Evolutionary conservation across 2,888 invertebrate species (phyloP).

Genomic region (Aphidius colemani): DNA sequence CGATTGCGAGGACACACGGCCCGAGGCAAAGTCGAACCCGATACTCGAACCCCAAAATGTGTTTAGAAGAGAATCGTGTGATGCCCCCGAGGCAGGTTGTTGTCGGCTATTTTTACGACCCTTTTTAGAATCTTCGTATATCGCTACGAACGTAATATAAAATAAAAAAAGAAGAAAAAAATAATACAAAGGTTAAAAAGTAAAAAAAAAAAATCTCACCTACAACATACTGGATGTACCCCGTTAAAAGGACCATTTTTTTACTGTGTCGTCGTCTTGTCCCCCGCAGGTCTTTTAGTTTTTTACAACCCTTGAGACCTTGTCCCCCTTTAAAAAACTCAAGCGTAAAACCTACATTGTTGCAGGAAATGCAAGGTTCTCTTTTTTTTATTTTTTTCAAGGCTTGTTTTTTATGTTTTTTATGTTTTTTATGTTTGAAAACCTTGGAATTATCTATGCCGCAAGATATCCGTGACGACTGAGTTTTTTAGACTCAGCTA

Average conservation of each 20-base stretch:
- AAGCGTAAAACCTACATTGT: conserved; percentile 52
- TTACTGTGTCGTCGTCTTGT: background rate
- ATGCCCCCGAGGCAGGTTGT: conserved; percentile 33
- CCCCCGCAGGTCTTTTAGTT: conserved; percentile 31
- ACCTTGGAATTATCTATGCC: conserved; percentile 18
- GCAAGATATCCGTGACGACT: conserved; percentile 12
- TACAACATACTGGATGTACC: conserved; percentile 42
- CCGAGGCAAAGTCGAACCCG: conserved; percentile 29
- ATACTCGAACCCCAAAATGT: conserved; percentile 32
- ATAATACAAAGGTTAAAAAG: background rate
- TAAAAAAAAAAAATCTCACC: conserved; percentile 28
- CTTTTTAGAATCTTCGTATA: conserved; percentile 30
- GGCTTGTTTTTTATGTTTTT: conserved; percentile 52
- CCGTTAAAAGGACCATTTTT: conserved; percentile 51
- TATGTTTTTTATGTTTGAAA: conserved; percentile 24
- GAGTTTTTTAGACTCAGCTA: conserved; percentile 7
- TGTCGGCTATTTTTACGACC: conserved; percentile 36
- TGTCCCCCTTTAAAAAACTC: conserved; percentile 36
- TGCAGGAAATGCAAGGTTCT: conserved; percentile 53
- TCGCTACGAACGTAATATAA: background rate
- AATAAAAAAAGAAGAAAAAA: background rate
- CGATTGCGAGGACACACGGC: conserved; percentile 45
- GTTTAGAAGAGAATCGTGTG: conserved; percentile 31
- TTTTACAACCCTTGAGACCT: conserved; percentile 57
- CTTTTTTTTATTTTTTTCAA: conserved; percentile 47